Base-by-base conservation (phyloP, 2,797 vertebrate species). In the Gymnothorax javanicus region DNA sequence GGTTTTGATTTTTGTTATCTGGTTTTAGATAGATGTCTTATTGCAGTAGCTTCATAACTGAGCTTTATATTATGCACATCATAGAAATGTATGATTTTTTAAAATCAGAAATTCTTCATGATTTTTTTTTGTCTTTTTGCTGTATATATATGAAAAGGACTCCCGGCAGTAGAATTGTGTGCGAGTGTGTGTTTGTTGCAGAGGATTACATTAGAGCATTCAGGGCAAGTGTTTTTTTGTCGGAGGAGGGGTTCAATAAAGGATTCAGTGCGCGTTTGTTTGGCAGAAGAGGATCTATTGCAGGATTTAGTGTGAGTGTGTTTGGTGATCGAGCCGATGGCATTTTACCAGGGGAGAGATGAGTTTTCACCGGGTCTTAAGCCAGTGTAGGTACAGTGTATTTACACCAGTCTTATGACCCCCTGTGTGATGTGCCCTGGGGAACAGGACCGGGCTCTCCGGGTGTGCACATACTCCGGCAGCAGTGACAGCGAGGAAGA, bases 371-470 rank as follows among this genome's bases (percentile, higher is more conserved):
- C 13, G 17, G 8, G 59, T 60, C 33, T 27, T 7, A 58, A 83
- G n/a, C 82, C 23, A n/a, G 2, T 33, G 69, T 33, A 2, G 43
- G 33, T 52, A 2, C 20, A 77, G 8, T 7, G 73, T 77, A 77
- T 75, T 11, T 69, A 15, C 33, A 33, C 11, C 9, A 33, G 52
- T 81, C 77, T 81, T 20, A 54, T 5, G 9, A 23, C 7, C 1
- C 20, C 77, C n/a, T 20, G 23, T 56, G 50, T 54, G 20, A 91
- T 86, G 90, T n/a, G 43, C 11, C 71, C 54, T 17, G 58, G 67
- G 79, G 79, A 87, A 85, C 90, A 96, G 94, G 93, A 94, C 90
- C 90, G 91, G 89, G 90, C 91, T 83, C 90, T 93, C 17, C 92
- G 91, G 91, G 91, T 91, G 33, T 94, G 93, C 86, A 90, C 90